phyloP scores from a whole-genome alignment of 2,113 vertebrate species.

The Raja brachyura region DNA sequence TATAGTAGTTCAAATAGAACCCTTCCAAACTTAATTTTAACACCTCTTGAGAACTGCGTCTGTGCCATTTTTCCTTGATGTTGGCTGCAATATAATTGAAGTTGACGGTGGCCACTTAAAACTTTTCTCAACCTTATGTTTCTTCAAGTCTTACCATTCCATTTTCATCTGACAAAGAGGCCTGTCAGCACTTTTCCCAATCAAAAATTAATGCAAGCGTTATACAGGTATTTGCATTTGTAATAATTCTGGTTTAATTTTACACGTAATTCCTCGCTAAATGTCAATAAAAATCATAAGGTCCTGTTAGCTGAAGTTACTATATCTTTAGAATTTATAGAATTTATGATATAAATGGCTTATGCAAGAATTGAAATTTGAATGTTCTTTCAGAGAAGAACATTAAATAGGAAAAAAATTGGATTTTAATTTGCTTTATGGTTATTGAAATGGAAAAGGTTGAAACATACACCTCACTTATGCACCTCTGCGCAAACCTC shows the following conservation, averaged over 20 bases:
- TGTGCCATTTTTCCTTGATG: not conserved
- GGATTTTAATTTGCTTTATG: too few relatives aligned
- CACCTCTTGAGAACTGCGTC: not conserved
- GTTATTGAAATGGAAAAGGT: too few relatives aligned
- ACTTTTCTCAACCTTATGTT: conserved; percentile 7
- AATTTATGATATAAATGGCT: too few relatives aligned
- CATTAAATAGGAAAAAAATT: too few relatives aligned
- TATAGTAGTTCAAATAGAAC: not conserved
- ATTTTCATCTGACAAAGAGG: not conserved
- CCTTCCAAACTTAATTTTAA: not conserved
- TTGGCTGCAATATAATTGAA: conserved; percentile 5
- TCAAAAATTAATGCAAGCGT: not conserved
- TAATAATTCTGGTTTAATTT: not conserved
- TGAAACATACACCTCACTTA: too few relatives aligned
- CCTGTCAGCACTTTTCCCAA: not conserved
- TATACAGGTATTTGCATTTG: not conserved
- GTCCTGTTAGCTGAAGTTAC: not conserved
- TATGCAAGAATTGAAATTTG: too few relatives aligned
- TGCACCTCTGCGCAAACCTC: too few relatives aligned
- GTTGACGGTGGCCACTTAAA: not conserved
- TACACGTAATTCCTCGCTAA: not conserved
- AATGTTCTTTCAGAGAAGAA: too few relatives aligned
- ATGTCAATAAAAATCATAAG: not conserved
- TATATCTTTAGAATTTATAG: not conserved
- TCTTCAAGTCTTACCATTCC: not conserved